Evolutionary conservation across 1,140 invertebrate genomes (phyloP), one percentile per base, ranked within the genome.

Genomic region (Charaxes varanes): DNA sequence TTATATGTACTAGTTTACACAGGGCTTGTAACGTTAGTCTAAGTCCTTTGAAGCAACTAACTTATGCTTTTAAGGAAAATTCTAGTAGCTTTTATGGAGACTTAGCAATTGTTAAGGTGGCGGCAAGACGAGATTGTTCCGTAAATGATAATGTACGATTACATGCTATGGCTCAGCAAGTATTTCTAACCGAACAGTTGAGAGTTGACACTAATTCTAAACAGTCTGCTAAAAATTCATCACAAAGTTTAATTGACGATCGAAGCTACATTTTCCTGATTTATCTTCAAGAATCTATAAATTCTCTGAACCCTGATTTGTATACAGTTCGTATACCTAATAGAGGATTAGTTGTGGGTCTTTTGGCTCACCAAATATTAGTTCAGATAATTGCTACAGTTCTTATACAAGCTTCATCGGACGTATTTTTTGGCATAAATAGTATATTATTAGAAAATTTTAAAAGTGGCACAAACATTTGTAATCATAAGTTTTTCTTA

Each of bases 61-160:
- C 93, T 16, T 89, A 91, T 56, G 93, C 94, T 2, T 97, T 97
- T 65, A 92, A 94, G 54, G 89, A 92, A 46, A 91, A 95, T 53
- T 97, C 94, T 0, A 93, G 96, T 53, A 96, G 93, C 53, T 97
- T 97, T 72, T 97, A 97, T 79, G 95, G 95, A 1, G 95, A 97
- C 70, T 85, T 93, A 40, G 94, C 94, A 2, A 94, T 95, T 44
- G 94, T 98, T 0, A 97, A 97, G 87, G 94, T 97, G 1, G 95
- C 95, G 2, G 95, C 95, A 0, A 86, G 95, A 15, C 89, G 92
- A 45, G 95, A 97, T 64, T 93, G 92, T 56, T 92, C 91, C 0
- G 81, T 91, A 4, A 89, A 91, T 56, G 94, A 97, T 63, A 91
- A 92, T 57, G 89, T 94, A 16, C 80, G 95, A 52, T 85, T 97